Base-by-base conservation (phyloP, 2,113 vertebrate genomes). In the Bujurquina vittata region DNA sequence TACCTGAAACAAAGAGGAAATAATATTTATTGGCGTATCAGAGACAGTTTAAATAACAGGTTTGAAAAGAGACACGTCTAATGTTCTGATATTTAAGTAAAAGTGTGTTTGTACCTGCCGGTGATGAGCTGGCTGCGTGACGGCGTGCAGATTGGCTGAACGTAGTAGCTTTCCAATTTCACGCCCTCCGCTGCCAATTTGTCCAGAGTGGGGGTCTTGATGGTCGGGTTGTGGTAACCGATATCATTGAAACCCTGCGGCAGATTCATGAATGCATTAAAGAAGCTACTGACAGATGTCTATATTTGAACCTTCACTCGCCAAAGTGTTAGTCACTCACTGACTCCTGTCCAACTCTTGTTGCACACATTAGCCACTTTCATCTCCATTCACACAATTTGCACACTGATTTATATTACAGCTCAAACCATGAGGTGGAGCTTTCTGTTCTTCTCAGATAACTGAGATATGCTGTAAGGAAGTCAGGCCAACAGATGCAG, bases 141-240 rank as follows among this genome's bases (percentile, higher is more conserved):
- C 0, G 98, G 98, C 1, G 98, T 99, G 84, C 98, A 99, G 94
- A 99, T 98, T 69, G 98, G 98, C 86, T 99, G 98, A 22, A 99
- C 97, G 67, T 99, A 99, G 80, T 99, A 99, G 40, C 98, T 99
- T 94, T 99, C 98, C 94, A 99, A 92, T 49, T 95, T 97, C n/a
- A 99, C 98, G 0, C 98, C 98, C 75, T 99, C 97, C 0, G 97
- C 97, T 0, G 98, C 98, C 93, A 99, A 95, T 63, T 97, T 96
- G 95, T 99, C 98, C 89, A 99, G 93, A 0, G 97, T 97, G 0
- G 98, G 98, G 0, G 98, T 99, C 89, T 96, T 96, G 81, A 99
- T 97, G 83, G 96, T 97, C 0, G 98, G 97, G 87, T 97, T 97
- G 4, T 99, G 98, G 80, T 99, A 99, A 67, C 98, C 98, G 0